Base-by-base conservation (phyloP, 2,113 vertebrate genomes). In the Pica pica region DNA sequence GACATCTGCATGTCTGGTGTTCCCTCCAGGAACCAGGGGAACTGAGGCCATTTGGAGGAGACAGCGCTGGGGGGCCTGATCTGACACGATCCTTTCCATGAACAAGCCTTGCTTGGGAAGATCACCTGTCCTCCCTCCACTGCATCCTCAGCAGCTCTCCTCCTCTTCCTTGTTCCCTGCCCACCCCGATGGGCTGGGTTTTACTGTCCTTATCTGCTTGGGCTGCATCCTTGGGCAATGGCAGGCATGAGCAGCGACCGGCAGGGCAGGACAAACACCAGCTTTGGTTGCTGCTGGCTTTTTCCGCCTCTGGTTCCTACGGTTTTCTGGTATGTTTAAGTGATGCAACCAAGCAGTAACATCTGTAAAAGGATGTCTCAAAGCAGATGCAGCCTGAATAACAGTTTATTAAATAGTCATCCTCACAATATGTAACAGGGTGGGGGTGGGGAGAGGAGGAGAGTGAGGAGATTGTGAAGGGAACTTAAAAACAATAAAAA, bases 231-330 rank as follows among this genome's bases (percentile, higher is more conserved):
- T 52, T 10, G 14, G 30, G 18, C 28, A 61, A 24, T 0, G 4
- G 47, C 9, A 44, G 50, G 26, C 20, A 47, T 1, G 0, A 61
- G 11, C 21, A 68, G 21, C 0, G 0, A 53, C 10, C 1, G 0
- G 23, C n/a, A 49, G 26, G 13, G 19, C 8, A 90, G 44, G n/a
- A 59, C 1, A 1, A 93, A 91, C 10, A 7, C 4, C 9, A 2
- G 17, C 35, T 76, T 30, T 30, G 5, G 0, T 2, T 64, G 53
- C 44, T 67, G 17, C 16, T 65, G 49, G 12, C 20, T 75, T 79
- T 87, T 60, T 74, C 59, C 53, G 22, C 37, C 60, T 49, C 6
- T 1, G 5, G 14, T 46, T 75, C 64, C 57, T 82, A 11, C 5
- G 28, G 33, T 64, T 69, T 90, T 74, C 35, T 60, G 30, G 3